Evolutionary conservation across 2,113 vertebrate genomes (phyloP), one percentile per base, ranked within the genome.

Genomic region (Ardeotis arabs): DNA sequence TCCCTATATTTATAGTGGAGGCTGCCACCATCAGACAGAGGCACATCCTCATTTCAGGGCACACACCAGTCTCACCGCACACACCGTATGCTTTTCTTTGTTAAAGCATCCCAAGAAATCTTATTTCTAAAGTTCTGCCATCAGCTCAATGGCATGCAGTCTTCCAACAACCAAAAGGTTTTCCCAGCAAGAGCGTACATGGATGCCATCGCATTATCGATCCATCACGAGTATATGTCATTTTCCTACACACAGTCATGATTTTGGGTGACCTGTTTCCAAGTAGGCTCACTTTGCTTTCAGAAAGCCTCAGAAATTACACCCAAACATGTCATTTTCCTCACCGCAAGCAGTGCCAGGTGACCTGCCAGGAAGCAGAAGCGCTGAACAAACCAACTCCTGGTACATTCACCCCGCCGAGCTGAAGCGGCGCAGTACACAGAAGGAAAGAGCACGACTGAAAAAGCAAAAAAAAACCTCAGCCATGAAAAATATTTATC

Each of bases 11-110:
- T 44, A 44, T 44, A 44, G 14, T 44, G 41, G 41, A 44, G 29
- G 41, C 44, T 18, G 63, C 27, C 14, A 11, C 49, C 1, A 0
- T 31, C 0, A n/a, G 14, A 12, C 28, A 56, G 15, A 37, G 49
- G 33, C 76, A 56, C 39, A 15, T 4, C 11, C 31, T 44, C 63
- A 8, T 4, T 25, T 8, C n/a, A 22, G 50, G 28, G 24, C 35
- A 15, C 44, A 2, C 35, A 14, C 24, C 85, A 37, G 44, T 29
- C 76, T 53, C 63, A 2, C 73, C 13, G 11, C 91, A 64, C 12
- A 6, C 35, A 33, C 21, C 1, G 0, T 2, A 10, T 0, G 0
- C 53, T 66, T 60, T 62, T 44, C 56, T 44, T 23, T 7, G 21
- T 23, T n/a, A 6, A 87, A 85, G 22, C n/a, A 16, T 2, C 14